Percentiles rank a stretch among this genome's conserved stretches.
These are phyloP conservation scores for Halictus quadricinctus DNA, from an alignment of 2,888 invertebrate species.

Conservation along the genomic window DNA sequence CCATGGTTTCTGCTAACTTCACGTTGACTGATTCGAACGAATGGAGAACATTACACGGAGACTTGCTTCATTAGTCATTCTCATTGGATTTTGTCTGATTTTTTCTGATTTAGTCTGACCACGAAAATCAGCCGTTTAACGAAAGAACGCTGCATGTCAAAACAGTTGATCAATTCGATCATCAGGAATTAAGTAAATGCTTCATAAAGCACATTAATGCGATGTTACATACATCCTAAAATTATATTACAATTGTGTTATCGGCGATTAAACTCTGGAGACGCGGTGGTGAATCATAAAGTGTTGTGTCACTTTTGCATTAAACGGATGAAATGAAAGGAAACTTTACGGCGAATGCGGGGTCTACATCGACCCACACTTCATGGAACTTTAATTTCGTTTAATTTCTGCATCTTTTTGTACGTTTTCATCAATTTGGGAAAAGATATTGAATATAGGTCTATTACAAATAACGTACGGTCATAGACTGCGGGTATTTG, in stretches of 20 bases:
- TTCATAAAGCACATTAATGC: no score
- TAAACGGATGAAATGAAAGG: neutral
- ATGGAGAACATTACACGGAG: neutral
- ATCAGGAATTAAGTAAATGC: no score
- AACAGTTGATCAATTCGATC: no score
- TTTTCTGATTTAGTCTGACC: neutral
- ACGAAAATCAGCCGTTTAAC: neutral
- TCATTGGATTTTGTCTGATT: neutral
- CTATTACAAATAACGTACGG: neutral
- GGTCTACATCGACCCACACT: no score
- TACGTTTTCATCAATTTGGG: neutral
- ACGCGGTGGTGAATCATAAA: no score
- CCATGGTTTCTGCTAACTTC: neutral
- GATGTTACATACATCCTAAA: neutral
- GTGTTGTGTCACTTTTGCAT: neutral
- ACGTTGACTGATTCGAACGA: neutral
- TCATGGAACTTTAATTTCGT: no score
- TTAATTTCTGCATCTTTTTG: no score
- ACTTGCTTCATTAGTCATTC: neutral
- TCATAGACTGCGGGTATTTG: neutral
- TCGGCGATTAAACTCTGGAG: neutral
- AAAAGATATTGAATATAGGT: neutral
- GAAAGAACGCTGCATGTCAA: no score
- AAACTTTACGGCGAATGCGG: neutral
- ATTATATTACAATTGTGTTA: neutral